A percentile compares a stretch with the other conserved stretches of the same genome.
Conservation (phyloP, 2,797 vertebrate genomes). For the Ptychobarbus kaznakovi region DNA sequence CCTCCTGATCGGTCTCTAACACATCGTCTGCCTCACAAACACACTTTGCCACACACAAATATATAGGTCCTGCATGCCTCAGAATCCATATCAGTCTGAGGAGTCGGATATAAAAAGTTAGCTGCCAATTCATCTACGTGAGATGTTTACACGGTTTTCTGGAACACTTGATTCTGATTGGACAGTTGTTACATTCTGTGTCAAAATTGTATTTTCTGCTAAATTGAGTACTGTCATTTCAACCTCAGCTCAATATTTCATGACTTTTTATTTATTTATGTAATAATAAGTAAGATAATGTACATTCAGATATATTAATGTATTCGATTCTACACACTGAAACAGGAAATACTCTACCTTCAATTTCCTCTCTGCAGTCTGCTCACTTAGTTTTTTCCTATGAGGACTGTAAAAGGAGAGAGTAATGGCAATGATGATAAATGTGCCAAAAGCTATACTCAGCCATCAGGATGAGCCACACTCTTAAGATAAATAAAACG, state of each 20-base stretch:
- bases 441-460: slow-evolving; percentile 42
- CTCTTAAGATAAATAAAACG: slow-evolving; percentile 52
- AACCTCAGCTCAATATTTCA: neutral
- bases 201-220: neutral
- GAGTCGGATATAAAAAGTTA: slow-evolving; percentile 11
- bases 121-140: neutral
- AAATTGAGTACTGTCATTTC: neutral
- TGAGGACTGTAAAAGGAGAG: slow-evolving; percentile 24
- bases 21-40: slow-evolving; percentile 22
- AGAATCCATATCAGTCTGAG: slow-evolving; percentile 21
- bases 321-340: neutral
- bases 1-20: slow-evolving; percentile 8
- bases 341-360: neutral
- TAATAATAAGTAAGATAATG: neutral
- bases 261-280: neutral
- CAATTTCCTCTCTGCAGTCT: neutral
- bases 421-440: slow-evolving; percentile 41
- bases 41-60: slow-evolving; percentile 34
- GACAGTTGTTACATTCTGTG: neutral
- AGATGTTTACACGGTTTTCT: neutral
- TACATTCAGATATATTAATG: neutral
- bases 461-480: slow-evolving; percentile 28
- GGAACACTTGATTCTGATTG: neutral
- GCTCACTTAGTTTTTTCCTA: slow-evolving; percentile 11
- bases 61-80: slow-evolving; percentile 4